phyloP scores from a whole-genome alignment of 2,113 vertebrate species.

The Coptodon bakossiorum region DNA sequence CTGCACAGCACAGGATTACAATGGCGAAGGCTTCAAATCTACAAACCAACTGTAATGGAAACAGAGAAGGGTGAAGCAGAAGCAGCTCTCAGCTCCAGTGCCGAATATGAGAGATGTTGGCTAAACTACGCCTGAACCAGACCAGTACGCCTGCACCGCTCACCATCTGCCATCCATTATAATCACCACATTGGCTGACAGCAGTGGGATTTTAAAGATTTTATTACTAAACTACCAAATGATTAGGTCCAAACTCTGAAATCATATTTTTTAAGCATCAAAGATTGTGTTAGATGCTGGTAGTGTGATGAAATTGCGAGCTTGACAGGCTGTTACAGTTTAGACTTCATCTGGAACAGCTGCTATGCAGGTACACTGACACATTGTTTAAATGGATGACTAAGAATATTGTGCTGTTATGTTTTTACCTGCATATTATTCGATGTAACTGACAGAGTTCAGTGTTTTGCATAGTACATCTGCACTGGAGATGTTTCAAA shows the following conservation, averaged over 20 bases:
- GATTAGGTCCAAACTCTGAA: neutral
- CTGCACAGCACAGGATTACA: neutral
- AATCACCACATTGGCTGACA: neutral
- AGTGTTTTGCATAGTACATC: too few species aligned
- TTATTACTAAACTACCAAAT: neutral
- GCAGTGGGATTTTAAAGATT: neutral
- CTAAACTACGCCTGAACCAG: neutral
- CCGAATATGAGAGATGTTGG: neutral
- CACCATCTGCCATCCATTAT: neutral
- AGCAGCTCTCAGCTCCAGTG: neutral
- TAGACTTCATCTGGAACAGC: neutral
- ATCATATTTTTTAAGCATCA: neutral
- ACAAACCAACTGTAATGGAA: neutral
- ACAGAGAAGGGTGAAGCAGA: neutral
- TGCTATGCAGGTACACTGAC: neutral
- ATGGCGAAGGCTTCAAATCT: neutral
- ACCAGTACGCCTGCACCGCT: neutral
- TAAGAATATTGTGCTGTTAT: neutral
- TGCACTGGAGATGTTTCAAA: neutral
- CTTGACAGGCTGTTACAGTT: neutral
- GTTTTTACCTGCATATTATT: neutral
- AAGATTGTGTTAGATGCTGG: neutral
- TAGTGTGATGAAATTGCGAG: neutral
- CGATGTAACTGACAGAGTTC: neutral
- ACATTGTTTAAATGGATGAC: neutral